Evolutionary conservation across 2,797 vertebrate genomes (phyloP).

Genomic region (Clamator glandarius): DNA sequence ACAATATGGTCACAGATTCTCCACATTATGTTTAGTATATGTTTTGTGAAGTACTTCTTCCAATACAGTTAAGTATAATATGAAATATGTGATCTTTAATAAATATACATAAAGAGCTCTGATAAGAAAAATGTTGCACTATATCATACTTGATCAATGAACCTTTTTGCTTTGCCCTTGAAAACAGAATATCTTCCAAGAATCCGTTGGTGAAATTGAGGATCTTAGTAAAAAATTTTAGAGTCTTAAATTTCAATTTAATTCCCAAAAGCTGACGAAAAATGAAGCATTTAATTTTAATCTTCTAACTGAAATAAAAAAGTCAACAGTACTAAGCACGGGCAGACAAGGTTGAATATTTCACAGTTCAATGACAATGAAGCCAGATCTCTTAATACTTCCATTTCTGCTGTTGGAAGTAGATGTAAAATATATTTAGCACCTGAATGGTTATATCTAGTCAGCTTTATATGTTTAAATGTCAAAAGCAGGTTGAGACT

Average conservation of each 20-base stretch:
- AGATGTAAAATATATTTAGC: constrained; percentile 86
- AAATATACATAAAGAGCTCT: constrained; percentile 77
- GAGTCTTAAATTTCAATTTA: constrained; percentile 87
- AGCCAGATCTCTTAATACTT: constrained; percentile 86
- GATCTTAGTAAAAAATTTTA: constrained; percentile 78
- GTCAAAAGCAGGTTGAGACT: constrained; percentile 87
- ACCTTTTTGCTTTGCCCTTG: constrained; percentile 76
- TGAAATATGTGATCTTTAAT: constrained; percentile 76
- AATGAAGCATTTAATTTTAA: constrained; percentile 94
- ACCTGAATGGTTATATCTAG: constrained; percentile 87
- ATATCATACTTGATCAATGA: constrained; percentile 78
- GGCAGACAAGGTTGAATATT: constrained; percentile 87
- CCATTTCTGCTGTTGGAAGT: constrained; percentile 81
- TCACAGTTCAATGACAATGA: constrained; percentile 87
- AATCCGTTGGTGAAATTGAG: constrained; percentile 76
- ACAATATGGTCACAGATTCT: constrained; percentile 66
- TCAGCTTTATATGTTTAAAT: constrained; percentile 91
- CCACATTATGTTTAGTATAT: constrained; percentile 69
- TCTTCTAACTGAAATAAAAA: constrained; percentile 93
- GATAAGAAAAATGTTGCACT: constrained; percentile 72
- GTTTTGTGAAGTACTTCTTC: constrained; percentile 72
- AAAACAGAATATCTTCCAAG: constrained; percentile 68
- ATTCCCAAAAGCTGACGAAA: constrained; percentile 91
- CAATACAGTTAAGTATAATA: constrained; percentile 64
- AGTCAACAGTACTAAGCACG: constrained; percentile 89